phyloP scores from a whole-genome alignment of 2,113 vertebrate genomes.

The Daubentonia madagascariensis region DNA sequence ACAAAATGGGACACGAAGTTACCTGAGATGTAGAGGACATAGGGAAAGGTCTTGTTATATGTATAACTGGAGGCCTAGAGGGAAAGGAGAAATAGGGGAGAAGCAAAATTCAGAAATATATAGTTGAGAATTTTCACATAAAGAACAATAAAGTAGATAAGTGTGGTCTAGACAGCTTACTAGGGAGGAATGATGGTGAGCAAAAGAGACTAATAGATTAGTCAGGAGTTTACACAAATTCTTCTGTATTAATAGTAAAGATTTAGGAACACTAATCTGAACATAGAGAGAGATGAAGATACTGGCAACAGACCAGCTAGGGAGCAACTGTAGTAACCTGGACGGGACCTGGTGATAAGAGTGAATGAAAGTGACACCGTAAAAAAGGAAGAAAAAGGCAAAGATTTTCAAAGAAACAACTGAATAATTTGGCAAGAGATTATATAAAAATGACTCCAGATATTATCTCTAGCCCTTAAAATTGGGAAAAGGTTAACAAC shows the following conservation, averaged over 20 bases:
- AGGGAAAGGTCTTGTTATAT: not conserved
- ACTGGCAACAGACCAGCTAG: not conserved
- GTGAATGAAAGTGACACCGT: not conserved
- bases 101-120: not conserved
- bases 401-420: not conserved
- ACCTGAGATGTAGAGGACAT: not conserved
- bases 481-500: not conserved
- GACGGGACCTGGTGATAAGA: not conserved
- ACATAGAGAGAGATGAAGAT: not conserved
- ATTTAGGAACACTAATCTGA: not conserved
- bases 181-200: not conserved
- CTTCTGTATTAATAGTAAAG: not conserved
- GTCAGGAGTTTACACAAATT: not conserved
- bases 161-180: not conserved
- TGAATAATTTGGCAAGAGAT: not conserved
- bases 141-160: not conserved
- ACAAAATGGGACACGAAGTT: not conserved
- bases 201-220: not conserved
- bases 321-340: not conserved
- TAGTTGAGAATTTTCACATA: constrained; percentile 4
- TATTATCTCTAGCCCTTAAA: not conserved
- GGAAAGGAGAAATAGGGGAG: not conserved
- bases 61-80: not conserved
- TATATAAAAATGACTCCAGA: not conserved
- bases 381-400: not conserved